phyloP scores from a whole-genome alignment of 2,888 invertebrate species.

The Eristalis pertinax region DNA sequence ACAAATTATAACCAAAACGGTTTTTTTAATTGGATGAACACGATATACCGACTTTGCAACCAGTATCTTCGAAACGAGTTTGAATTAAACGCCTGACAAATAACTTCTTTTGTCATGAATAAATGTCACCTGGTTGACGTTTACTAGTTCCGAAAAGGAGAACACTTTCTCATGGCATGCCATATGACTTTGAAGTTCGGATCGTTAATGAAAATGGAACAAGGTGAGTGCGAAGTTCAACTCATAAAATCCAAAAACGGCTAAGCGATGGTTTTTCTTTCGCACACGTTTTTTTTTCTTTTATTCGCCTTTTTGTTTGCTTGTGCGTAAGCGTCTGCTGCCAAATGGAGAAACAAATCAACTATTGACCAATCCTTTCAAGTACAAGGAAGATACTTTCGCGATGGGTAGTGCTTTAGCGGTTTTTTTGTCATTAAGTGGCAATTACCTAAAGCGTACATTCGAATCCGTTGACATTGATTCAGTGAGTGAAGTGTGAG shows the following conservation, averaged over 20 bases:
- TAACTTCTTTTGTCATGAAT: background rate
- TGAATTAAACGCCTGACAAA: background rate
- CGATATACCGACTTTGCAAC: background rate
- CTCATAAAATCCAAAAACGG: background rate
- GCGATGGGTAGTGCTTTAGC: background rate
- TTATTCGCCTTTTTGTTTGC: background rate
- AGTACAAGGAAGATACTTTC: background rate
- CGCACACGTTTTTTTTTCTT: background rate
- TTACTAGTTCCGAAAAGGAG: background rate
- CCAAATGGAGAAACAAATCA: background rate
- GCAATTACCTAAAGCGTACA: background rate
- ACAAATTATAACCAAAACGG: background rate
- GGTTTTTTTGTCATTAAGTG: background rate
- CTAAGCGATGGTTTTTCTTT: background rate
- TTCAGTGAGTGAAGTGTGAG: background rate
- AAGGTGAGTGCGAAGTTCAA: slow-evolving; percentile 1
- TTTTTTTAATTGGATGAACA: background rate
- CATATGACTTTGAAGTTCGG: background rate
- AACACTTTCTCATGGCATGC: background rate
- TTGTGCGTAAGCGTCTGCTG: background rate
- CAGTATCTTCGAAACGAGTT: background rate
- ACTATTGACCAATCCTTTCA: background rate
- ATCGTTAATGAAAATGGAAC: slow-evolving; percentile 10
- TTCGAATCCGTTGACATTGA: background rate
- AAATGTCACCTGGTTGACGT: background rate